Conservation (phyloP, 2,888 invertebrate species). For the Auanema sp. region DNA sequence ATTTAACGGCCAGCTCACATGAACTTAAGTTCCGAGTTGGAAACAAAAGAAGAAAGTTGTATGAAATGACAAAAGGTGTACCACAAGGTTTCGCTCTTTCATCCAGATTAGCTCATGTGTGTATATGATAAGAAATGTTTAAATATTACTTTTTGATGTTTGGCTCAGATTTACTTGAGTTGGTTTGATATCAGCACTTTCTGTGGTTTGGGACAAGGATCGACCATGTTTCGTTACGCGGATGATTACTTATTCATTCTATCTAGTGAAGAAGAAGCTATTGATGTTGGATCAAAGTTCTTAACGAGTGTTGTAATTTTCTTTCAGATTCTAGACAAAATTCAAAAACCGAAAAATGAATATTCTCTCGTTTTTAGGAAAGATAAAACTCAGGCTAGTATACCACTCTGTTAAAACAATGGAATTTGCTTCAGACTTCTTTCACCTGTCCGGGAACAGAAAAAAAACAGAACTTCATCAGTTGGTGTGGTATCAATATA, state of each 20-base stretch:
- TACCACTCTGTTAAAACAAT: not conserved
- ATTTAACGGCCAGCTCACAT: too few species aligned
- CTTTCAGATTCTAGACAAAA: conserved; percentile 7
- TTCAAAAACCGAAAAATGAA: conserved; percentile 16
- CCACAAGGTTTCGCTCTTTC: conserved; percentile 20
- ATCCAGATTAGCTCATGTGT: conserved; percentile 22
- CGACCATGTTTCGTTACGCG: conserved; percentile 19
- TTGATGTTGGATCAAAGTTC: not conserved
- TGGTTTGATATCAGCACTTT: not conserved
- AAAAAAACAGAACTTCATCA: not conserved
- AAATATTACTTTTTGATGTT: not conserved
- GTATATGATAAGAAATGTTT: not conserved
- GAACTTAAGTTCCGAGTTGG: conserved; percentile 14
- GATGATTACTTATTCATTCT: conserved; percentile 18
- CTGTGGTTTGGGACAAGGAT: conserved; percentile 2
- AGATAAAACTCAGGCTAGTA: conserved; percentile 15
- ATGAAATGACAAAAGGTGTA: conserved; percentile 20
- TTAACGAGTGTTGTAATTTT: too few species aligned
- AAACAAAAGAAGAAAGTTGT: conserved; percentile 1
- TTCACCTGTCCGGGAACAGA: conserved; percentile 6
- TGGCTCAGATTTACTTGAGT: not conserved
- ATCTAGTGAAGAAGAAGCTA: conserved; percentile 11
- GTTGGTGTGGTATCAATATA: conserved; percentile 12
- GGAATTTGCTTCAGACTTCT: conserved; percentile 6
- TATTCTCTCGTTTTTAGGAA: conserved; percentile 10